Conservation (phyloP, 1,140 invertebrate species). For the Eumeta japonica region DNA sequence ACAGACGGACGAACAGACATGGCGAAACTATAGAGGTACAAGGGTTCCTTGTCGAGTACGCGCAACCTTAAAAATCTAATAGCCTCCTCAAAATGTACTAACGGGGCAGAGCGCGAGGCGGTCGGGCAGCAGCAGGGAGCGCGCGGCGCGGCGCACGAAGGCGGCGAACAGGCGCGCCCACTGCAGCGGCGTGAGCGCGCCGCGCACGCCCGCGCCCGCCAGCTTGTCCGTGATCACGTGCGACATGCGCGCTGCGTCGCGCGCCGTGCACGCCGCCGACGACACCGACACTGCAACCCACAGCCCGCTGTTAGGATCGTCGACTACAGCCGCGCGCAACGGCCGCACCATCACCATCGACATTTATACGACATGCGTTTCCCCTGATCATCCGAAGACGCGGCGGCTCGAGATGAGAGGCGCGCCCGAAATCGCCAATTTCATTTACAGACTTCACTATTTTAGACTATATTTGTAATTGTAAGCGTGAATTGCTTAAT, state of each 20-base stretch:
- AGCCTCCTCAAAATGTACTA: background rate
- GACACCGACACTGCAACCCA: constrained; percentile 60
- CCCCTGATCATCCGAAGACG: too few relatives aligned
- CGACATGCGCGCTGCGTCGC: constrained; percentile 74
- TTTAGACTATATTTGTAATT: too few relatives aligned
- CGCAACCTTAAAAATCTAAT: background rate
- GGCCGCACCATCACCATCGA: too few relatives aligned
- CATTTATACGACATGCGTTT: too few relatives aligned
- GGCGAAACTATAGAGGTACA: too few relatives aligned
- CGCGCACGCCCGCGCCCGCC: constrained; percentile 55
- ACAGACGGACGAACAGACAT: too few relatives aligned
- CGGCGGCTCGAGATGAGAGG: too few relatives aligned
- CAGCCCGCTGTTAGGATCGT: background rate
- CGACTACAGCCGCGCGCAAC: background rate
- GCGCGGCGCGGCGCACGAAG: constrained; percentile 59
- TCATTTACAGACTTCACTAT: too few relatives aligned
- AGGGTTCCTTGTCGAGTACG: background rate
- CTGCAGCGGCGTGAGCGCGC: constrained; percentile 64
- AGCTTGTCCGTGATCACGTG: constrained; percentile 70
- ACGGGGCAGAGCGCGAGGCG: background rate
- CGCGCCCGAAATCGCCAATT: too few relatives aligned
- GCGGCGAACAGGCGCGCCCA: constrained; percentile 66
- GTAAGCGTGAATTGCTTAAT: too few relatives aligned
- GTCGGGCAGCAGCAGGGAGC: constrained; percentile 49
- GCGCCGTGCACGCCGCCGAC: constrained; percentile 72